Evolutionary conservation across 30 jellyfish, hydroid and myxozoan species (phyloP), one percentile per base, ranked within the genome.

Genomic region (Aurelia sp.): DNA sequence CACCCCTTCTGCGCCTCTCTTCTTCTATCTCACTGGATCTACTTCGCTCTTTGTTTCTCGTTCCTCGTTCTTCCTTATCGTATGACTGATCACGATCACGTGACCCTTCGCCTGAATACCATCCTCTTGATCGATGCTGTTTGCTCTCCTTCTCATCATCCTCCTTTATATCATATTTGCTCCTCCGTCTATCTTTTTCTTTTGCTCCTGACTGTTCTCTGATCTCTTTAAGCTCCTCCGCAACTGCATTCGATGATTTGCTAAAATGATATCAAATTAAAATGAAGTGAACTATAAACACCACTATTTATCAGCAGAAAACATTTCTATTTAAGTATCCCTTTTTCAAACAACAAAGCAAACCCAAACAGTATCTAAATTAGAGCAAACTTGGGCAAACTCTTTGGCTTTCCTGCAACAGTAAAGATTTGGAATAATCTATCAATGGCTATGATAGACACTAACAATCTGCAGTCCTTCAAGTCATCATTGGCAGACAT

Each of bases 1-100:
- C 76, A 18, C 50, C 22, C 31, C 87, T 61, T n/a, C 40, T 33
- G n/a, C 63, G 77, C 21, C 44, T 60, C 62, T 55, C 72, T 41
- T 73, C 76, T 15, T 60, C 66, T 7, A 44, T 76, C 24, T 41
- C 74, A 52, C 51, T 52, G 30, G 83, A 67, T 52, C 79, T 38
- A 13, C 91, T 68, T 15, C 71, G 21, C 52, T 52, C 71, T 4
- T 47, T 63, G 17, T 21, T 19, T 19, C 20, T 33, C n/a, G 18
- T 22, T 11, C 18, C 48, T 73, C 53, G 21, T 4, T 73, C 85
- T 27, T 67, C 55, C 3, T 8, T 5, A 10, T 27, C 85, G 13
- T 27, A 24, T 51, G 38, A 38, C 59, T 73, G 17, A 60, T 13
- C 55, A 44, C 55, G 17, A 60, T 13, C 55, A 44, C 55, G 55